Evolutionary conservation across 2,113 vertebrate species (phyloP).

Genomic region (Nematolebias whitei): DNA sequence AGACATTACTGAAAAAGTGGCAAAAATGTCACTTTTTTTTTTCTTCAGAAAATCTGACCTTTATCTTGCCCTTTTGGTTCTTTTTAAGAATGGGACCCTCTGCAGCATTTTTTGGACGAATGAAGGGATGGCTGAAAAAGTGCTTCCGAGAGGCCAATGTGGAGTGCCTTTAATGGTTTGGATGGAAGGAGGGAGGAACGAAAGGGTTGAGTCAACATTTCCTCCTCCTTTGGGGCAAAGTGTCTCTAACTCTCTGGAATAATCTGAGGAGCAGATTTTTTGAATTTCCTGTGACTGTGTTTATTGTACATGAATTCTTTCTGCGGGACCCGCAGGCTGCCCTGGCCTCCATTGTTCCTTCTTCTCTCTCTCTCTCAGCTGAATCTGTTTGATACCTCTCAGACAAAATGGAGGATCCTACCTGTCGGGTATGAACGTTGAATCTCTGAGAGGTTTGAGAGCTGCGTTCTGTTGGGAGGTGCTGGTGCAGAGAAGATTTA

Average conservation of each 20-base stretch:
- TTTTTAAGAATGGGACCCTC: constrained; percentile 66
- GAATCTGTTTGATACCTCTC: constrained; percentile 56
- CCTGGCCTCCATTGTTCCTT: constrained; percentile 76
- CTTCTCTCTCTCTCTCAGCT: constrained; percentile 69
- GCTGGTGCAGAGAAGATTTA: constrained; percentile 16
- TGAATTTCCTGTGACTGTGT: constrained; percentile 68
- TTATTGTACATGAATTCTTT: constrained; percentile 70
- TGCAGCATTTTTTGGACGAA: constrained; percentile 53
- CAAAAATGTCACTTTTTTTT: constrained; percentile 91
- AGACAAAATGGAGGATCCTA: constrained; percentile 56
- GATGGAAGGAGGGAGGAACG: constrained; percentile 49
- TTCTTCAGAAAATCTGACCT: constrained; percentile 83
- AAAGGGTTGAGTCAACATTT: constrained; percentile 34
- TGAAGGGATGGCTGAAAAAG: constrained; percentile 58
- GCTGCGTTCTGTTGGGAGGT: constrained; percentile 27
- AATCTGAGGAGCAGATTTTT: constrained; percentile 54
- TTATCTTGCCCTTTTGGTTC: constrained; percentile 81
- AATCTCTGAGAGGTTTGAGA: constrained; percentile 40
- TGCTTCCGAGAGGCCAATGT: constrained; percentile 70
- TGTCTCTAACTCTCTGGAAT: constrained; percentile 69
- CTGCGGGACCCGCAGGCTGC: constrained; percentile 70
- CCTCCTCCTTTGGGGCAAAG: constrained; percentile 54
- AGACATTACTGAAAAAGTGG: constrained; percentile 66
- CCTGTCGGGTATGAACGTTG: constrained; percentile 54
- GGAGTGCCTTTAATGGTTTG: constrained; percentile 76